Base-by-base conservation (phyloP, 2,797 vertebrate species). In the Crax fasciolata region DNA sequence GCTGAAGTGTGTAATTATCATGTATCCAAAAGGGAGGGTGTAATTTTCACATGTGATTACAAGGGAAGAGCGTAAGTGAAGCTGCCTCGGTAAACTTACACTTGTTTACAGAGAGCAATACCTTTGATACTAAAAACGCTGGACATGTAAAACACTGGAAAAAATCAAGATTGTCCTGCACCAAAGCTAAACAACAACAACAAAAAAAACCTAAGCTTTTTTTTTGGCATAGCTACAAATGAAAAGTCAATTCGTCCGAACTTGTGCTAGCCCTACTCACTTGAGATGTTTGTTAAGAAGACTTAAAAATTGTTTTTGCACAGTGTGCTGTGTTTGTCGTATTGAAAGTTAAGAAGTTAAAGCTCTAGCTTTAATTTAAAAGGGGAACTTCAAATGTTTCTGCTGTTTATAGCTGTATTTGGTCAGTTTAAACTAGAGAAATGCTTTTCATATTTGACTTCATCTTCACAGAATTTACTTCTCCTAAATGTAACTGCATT, bases 11-110 rank as follows among this genome's bases (percentile, higher is more conserved):
- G 97, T 99, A 99, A 99, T 99, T 99, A 99, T 98, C 97, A 94
- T 98, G 98, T 98, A 99, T 98, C 98, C 97, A 98, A 99, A 98
- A 98, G 97, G 98, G 98, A 99, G 98, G 98, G 98, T 98, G 98
- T 98, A 98, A 99, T 99, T 98, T 98, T 98, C 98, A 98, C 98
- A 98, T 99, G 98, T 99, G 98, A 99, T 99, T 99, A 99, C 98
- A 99, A 98, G 98, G 98, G 97, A 98, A 98, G 98, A 97, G 96
- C 95, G 98, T 97, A 98, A 98, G 98, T 32, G 97, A 98, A 97
- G 96, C 97, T 97, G 97, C 97, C 97, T 98, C 72, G 43, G 96
- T 97, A 97, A 98, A 97, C 94, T 97, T 98, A 98, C 97, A 95
- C 96, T 98, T 97, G 97, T 98, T 98, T 98, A 98, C 98, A 97